Conservation (phyloP, 2,797 vertebrate genomes). For the Thaleichthys pacificus region DNA sequence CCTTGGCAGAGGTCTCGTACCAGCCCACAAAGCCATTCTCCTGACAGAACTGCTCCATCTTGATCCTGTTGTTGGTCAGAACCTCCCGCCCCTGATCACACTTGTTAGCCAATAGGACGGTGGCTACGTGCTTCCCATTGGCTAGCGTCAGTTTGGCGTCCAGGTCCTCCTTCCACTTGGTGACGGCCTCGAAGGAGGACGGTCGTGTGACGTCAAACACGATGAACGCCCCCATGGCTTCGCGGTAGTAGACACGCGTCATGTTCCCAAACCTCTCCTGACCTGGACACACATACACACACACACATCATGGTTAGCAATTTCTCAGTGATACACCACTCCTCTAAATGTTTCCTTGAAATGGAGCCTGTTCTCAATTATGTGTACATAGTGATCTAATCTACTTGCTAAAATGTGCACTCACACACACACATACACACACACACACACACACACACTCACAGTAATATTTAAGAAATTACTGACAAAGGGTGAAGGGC, state of each 20-base stretch:
- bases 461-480: not conserved
- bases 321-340: not conserved
- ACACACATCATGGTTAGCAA: not conserved
- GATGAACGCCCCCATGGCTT: conserved; percentile 96
- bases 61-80: conserved; percentile 88
- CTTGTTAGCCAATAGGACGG: conserved; percentile 96
- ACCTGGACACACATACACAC: conserved; percentile 68
- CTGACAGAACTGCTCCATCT: conserved; percentile 98
- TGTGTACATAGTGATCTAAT: not conserved
- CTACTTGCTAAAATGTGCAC: conserved; percentile 56
- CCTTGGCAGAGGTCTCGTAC: conserved; percentile 98
- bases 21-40: conserved; percentile 95
- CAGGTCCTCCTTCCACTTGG: conserved; percentile 98
- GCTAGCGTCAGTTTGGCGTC: conserved; percentile 95
- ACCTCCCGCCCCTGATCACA: conserved; percentile 92
- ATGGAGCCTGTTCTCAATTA: too few relatives aligned
- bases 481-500: not conserved
- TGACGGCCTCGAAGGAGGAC: conserved; percentile 93
- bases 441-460: not conserved
- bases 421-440: not conserved
- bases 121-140: conserved; percentile 89
- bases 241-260: conserved; percentile 98
- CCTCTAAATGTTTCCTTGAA: too few relatives aligned
- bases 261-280: conserved; percentile 99
- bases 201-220: conserved; percentile 97